Evolutionary conservation across 2,113 vertebrate species (phyloP), one percentile per base, ranked within the genome.

Genomic region (Epinephelus cyanopodus): DNA sequence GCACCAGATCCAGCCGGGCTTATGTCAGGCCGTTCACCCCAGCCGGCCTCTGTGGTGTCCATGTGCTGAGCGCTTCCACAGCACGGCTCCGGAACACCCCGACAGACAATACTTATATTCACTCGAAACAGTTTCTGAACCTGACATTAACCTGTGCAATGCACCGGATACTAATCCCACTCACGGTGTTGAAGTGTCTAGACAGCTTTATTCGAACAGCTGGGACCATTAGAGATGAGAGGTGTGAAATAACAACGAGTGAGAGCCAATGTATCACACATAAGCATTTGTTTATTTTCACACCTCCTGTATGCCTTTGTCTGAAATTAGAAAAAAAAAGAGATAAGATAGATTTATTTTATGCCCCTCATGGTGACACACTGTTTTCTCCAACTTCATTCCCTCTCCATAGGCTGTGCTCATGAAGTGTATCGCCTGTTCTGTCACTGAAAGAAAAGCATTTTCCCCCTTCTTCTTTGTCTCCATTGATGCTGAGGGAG

Each of bases 1-100:
- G 70, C 82, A 69, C 39, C 48, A 13, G 74, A 77, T 85, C 69
- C 48, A 87, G 72, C 74, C 39, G 11, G 57, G 64, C 79, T 82
- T 52, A 39, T 77, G 87, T 88, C 78, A 61, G 23, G 39, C 52
- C 0, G 5, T 29, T 85, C 85, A 74, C 74, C 75, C 81, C 37
- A n/a, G 61, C 64, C 23, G 47, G 77, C 79, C 79, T 52, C 47
- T 3, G 62, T 0, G 50, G 54, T 0, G 47, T 80, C 52, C 56
- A 6, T 23, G 66, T 0, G 21, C 63, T 2, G n/a, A 64, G 77
- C 0, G 10, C 39, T 71, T 53, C 64, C 56, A 69, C 66, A 15
- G 23, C 52, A 19, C 0, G 18, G 50, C 29, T 64, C 48, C 48
- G 21, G 48, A 21, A 54, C 60, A 63, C 33, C 53, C 33, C 45